Conservation (phyloP, 2,797 vertebrate genomes). For the Acridotheres tristis region DNA sequence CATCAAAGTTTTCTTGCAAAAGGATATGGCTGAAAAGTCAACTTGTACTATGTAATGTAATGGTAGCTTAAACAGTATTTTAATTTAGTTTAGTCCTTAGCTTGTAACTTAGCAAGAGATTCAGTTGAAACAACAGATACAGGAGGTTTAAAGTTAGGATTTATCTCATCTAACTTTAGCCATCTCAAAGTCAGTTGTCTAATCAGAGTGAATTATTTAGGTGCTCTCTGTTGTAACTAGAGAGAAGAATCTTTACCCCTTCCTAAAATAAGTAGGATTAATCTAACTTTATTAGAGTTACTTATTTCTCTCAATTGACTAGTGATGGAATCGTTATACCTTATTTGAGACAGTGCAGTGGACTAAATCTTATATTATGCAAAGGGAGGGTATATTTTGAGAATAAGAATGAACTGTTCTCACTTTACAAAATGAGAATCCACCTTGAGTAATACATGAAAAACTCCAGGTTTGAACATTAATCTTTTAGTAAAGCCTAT, state of each 20-base stretch:
- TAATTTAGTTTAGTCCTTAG: not conserved
- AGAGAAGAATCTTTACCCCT: not conserved
- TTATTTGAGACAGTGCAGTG: not conserved
- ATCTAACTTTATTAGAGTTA: not conserved
- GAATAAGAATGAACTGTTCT: not conserved
- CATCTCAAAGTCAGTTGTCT: not conserved
- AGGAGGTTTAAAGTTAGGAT: not conserved
- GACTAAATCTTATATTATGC: not conserved
- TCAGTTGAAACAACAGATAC: not conserved
- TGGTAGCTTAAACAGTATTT: not conserved
- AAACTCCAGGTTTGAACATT: not conserved
- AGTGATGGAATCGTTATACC: not conserved
- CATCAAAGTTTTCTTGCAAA: not conserved
- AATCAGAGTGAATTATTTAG: conserved; percentile 20
- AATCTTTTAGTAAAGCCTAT: not conserved
- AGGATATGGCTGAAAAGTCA: not conserved
- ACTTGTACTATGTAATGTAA: not conserved
- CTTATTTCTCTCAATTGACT: not conserved
- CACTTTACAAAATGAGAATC: not conserved
- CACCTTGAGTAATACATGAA: not conserved
- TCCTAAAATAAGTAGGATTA: conserved; percentile 6
- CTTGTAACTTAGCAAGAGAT: not conserved
- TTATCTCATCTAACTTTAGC: not conserved
- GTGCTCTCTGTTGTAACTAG: not conserved
- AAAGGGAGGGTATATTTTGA: not conserved